Percentiles rank a stretch among this genome's conserved stretches.
Evolutionary conservation across 92 coral and sea anemone genomes (phyloP).

Genomic region (Galaxea fascicularis): DNA sequence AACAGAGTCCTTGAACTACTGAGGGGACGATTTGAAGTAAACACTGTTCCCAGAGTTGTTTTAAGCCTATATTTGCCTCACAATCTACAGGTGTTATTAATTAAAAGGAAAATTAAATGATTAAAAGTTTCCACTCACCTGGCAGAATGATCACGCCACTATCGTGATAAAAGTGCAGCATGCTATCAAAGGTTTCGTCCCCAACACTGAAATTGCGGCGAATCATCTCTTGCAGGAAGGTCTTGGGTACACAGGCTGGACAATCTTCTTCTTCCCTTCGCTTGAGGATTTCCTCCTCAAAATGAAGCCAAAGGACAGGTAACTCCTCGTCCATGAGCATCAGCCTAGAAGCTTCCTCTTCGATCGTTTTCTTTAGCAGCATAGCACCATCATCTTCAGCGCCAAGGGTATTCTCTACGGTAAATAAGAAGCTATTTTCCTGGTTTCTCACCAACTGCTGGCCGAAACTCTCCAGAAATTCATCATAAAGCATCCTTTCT

Average conservation of each 20-base stretch:
- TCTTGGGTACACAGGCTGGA: conserved; percentile 51
- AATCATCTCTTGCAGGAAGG: conserved; percentile 26
- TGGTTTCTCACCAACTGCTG: conserved; percentile 66
- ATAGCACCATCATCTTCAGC: conserved; percentile 45
- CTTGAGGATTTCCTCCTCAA: conserved; percentile 75
- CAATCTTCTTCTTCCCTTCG: conserved; percentile 18
- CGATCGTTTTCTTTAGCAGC: conserved; percentile 50
- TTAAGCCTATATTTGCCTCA: too few relatives aligned
- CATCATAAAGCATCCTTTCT: conserved; percentile 4
- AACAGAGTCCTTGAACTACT: too few relatives aligned
- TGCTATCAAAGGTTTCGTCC: conserved; percentile 59
- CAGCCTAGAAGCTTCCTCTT: conserved; percentile 54
- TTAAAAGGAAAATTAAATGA: background rate
- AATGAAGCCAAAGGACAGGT: conserved; percentile 75
- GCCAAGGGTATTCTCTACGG: conserved; percentile 69
- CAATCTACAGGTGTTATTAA: background rate
- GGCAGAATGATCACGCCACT: conserved; percentile 79
- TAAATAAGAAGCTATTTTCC: conserved; percentile 48
- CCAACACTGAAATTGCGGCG: conserved; percentile 7
- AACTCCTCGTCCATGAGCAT: conserved; percentile 39
- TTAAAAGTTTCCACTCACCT: conserved; percentile 31
- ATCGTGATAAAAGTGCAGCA: conserved; percentile 78
- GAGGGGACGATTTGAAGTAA: too few relatives aligned
- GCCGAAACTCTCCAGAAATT: conserved; percentile 56
- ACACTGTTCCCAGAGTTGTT: too few relatives aligned